Evolutionary conservation across 1,140 invertebrate genomes (phyloP).

Genomic region (Drosophila athabasca): DNA sequence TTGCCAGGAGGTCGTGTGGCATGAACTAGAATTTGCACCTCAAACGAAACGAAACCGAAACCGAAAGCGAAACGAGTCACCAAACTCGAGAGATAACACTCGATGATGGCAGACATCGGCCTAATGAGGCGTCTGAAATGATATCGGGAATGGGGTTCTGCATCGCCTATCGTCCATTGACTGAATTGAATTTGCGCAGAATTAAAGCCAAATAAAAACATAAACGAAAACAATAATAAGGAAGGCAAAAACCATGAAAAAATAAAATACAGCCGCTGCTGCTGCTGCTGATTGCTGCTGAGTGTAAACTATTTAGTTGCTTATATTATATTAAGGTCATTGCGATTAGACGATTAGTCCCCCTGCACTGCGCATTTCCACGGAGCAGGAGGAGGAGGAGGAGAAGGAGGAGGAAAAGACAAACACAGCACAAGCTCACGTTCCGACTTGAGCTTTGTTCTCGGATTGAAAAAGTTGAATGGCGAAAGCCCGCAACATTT

Average conservation of each 20-base stretch:
- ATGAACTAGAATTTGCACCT: conserved; percentile 10
- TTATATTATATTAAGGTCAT: conserved; percentile 27
- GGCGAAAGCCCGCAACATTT: too few relatives aligned
- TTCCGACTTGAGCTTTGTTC: conserved; percentile 20
- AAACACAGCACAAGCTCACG: conserved; percentile 13
- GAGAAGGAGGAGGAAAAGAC: not conserved
- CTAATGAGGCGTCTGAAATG: conserved; percentile 13
- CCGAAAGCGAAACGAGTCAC: not conserved
- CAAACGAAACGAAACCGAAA: not conserved
- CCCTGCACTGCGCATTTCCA: conserved; percentile 25
- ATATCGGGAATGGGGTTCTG: not conserved
- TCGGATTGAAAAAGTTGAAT: too few relatives aligned
- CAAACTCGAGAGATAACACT: conserved; percentile 15
- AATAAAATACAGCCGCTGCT: too few relatives aligned
- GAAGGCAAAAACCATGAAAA: conserved; percentile 12
- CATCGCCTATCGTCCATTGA: conserved; percentile 25
- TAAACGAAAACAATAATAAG: conserved; percentile 1
- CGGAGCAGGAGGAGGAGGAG: not conserved
- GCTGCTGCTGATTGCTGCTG: conserved; percentile 13
- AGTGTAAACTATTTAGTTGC: conserved; percentile 21
- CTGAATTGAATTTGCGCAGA: conserved; percentile 1
- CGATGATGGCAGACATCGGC: not conserved
- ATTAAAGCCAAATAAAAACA: not conserved
- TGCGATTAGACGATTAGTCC: conserved; percentile 21
- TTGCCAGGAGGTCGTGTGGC: not conserved